phyloP scores from a whole-genome alignment of 92 coral and sea anemone species.

The Porites evermanni region DNA sequence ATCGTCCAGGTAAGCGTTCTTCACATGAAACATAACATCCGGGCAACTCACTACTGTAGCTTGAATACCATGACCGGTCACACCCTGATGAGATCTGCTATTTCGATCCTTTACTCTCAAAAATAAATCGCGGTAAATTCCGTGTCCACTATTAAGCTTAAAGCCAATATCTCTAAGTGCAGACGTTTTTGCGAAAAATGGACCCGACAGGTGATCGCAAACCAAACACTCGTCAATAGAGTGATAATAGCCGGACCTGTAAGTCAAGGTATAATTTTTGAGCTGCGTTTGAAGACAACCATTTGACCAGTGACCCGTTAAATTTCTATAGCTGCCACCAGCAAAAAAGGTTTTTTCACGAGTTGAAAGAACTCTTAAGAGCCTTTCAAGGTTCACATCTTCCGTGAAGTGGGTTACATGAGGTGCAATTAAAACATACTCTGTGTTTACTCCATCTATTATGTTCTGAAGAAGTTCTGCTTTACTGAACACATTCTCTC shows the following conservation, averaged over 20 bases:
- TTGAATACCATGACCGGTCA: constrained; percentile 43
- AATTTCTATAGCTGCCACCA: constrained; percentile 77
- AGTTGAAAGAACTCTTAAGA: constrained; percentile 73
- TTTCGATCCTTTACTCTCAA: constrained; percentile 60
- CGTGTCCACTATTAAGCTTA: constrained; percentile 40
- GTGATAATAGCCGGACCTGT: constrained; percentile 66
- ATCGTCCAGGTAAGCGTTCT: constrained; percentile 11
- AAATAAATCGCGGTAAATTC: constrained; percentile 77
- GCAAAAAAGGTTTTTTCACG: constrained; percentile 61
- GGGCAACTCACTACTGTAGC: constrained; percentile 80
- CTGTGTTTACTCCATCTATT: constrained; percentile 66
- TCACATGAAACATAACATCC: constrained; percentile 80
- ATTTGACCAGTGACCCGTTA: constrained; percentile 78
- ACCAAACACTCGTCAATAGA: constrained; percentile 80
- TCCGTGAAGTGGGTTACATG: constrained; percentile 71
- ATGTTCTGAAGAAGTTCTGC: constrained; percentile 55
- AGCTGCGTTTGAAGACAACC: constrained; percentile 78
- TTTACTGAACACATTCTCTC: constrained; percentile 18
- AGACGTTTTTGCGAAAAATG: constrained; percentile 75
- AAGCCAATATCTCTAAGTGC: constrained; percentile 54
- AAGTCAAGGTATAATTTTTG: constrained; percentile 74
- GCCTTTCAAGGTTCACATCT: constrained; percentile 67
- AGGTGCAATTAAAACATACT: constrained; percentile 80
- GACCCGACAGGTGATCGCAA: constrained; percentile 76
- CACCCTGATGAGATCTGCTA: constrained; percentile 33